phyloP scores from a whole-genome alignment of 2,888 invertebrate species.

The Ernsta delagoae region DNA sequence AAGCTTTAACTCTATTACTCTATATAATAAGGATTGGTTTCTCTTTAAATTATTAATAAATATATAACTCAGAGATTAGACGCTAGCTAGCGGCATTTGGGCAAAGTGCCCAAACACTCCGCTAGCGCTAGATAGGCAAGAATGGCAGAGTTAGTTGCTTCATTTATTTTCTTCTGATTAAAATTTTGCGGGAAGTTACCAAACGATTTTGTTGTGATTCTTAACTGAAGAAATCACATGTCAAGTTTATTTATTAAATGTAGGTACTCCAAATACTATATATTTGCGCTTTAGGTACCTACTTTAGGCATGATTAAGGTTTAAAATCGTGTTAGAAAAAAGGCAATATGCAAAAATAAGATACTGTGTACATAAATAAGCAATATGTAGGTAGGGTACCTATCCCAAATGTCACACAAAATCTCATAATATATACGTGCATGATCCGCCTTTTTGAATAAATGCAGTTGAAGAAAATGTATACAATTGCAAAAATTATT shows the following conservation, averaged over 20 bases:
- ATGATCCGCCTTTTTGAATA: neutral
- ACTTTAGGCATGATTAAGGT: too few species aligned
- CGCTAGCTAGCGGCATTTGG: too few species aligned
- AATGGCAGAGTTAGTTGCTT: conserved; percentile 45
- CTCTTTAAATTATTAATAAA: too few species aligned
- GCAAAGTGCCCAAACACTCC: too few species aligned
- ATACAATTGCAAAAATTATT: conserved; percentile 17
- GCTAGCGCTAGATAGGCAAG: conserved; percentile 36
- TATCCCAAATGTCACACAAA: neutral
- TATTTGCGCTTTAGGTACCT: too few species aligned
- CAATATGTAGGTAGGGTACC: neutral
- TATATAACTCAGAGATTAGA: too few species aligned
- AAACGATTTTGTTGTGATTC: conserved; percentile 19
- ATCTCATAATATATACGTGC: neutral
- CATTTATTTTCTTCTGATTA: conserved; percentile 48
- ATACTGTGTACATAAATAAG: neutral
- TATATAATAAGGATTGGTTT: too few species aligned
- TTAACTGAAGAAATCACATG: neutral
- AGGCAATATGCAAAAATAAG: neutral
- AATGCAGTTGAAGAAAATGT: conserved; percentile 2
- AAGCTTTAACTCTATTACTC: too few species aligned
- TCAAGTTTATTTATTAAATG: neutral
- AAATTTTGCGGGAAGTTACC: conserved; percentile 40
- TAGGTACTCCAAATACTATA: too few species aligned
- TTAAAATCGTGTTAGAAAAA: neutral